phyloP scores from a whole-genome alignment of 2,888 invertebrate species.

The Nephrotoma appendiculata region DNA sequence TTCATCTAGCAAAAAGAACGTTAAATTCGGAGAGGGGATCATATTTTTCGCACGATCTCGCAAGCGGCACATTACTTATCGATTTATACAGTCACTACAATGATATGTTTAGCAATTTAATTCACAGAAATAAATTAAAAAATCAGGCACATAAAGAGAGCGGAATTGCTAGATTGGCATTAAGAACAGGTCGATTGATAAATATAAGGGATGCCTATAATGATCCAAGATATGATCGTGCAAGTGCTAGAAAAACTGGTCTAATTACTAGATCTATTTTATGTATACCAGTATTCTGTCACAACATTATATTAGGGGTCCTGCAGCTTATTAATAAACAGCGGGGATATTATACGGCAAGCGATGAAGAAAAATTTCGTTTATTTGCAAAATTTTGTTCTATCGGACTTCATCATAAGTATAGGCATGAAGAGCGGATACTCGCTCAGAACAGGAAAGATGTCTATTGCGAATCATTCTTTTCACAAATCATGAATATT shows the following conservation, averaged over 20 bases:
- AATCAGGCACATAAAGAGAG: neutral
- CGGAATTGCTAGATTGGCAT: neutral
- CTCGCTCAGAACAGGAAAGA: neutral
- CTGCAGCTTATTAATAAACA: slow-evolving; percentile 43
- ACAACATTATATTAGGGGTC: slow-evolving; percentile 38
- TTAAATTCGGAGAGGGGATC: neutral
- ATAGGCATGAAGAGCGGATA: slow-evolving; percentile 19
- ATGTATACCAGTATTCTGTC: slow-evolving; percentile 38
- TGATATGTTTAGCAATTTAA: neutral
- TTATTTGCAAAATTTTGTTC: slow-evolving; percentile 43
- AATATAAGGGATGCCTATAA: slow-evolving; percentile 37
- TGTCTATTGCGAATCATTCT: neutral
- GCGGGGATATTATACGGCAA: slow-evolving; percentile 33
- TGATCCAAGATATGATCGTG: slow-evolving; percentile 38
- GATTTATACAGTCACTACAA: neutral
- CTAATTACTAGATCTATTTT: slow-evolving; percentile 40
- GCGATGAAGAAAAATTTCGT: slow-evolving; percentile 40
- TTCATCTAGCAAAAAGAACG: neutral
- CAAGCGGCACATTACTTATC: neutral
- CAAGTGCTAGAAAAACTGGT: slow-evolving; percentile 39
- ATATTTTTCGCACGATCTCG: neutral
- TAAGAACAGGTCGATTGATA: neutral
- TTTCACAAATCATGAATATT: neutral
- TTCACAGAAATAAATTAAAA: neutral
- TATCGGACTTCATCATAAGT: slow-evolving; percentile 40